phyloP scores from a whole-genome alignment of 2,113 vertebrate species.

The Rattus rattus region DNA sequence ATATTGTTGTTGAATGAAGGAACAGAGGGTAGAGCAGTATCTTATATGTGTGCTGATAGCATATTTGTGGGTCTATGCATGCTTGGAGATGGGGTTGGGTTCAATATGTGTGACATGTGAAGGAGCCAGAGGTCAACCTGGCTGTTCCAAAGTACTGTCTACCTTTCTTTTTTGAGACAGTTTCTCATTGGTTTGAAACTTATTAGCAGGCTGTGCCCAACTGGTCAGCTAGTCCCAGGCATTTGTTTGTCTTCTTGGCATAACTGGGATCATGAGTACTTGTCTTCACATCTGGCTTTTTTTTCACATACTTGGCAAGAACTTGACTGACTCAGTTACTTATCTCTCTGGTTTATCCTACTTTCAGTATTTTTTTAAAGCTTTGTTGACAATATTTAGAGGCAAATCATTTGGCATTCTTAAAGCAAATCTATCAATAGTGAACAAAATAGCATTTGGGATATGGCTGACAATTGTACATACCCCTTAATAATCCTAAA shows the following conservation, averaged over 20 bases:
- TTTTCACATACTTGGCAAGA: not conserved
- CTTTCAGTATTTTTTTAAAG: not conserved
- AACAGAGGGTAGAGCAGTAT: no score
- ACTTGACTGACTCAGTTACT: not conserved
- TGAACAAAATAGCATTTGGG: constrained; percentile 46
- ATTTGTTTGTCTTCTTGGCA: not conserved
- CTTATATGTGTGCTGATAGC: not conserved
- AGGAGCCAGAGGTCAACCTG: not conserved
- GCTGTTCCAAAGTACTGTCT: not conserved
- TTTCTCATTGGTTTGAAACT: not conserved
- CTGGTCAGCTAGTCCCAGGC: not conserved
- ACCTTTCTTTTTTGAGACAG: not conserved
- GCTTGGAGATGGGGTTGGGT: not conserved
- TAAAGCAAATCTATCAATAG: not conserved
- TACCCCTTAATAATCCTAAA: no score
- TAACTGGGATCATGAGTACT: not conserved
- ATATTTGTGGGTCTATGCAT: not conserved
- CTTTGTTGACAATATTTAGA: constrained; percentile 55
- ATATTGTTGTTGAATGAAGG: not conserved
- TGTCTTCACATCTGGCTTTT: not conserved
- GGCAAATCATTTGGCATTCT: constrained; percentile 19
- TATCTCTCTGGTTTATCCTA: not conserved
- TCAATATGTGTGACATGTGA: not conserved
- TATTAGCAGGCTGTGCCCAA: not conserved
- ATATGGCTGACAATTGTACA: not conserved